phyloP scores from a whole-genome alignment of 2,113 vertebrate species.

The Gnathonemus echidnorhynchus region DNA sequence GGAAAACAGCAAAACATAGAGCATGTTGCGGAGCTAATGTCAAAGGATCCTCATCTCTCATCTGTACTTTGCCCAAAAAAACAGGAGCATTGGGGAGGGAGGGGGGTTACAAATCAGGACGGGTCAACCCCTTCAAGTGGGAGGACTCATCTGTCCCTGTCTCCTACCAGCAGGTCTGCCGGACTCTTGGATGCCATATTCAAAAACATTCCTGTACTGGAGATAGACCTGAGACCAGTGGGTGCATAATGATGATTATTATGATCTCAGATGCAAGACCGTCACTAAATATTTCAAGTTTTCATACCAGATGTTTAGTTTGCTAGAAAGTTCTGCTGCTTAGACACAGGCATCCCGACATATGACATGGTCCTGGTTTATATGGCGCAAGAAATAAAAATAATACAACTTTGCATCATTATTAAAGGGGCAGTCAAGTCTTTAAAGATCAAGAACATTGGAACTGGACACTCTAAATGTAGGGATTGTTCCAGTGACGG shows the following conservation, averaged over 20 bases:
- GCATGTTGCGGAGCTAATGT: constrained; percentile 38
- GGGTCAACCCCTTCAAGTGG: constrained; percentile 43
- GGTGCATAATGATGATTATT: constrained; percentile 19
- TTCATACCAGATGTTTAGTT: constrained; percentile 37
- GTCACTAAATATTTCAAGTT: constrained; percentile 45
- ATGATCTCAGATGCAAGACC: constrained; percentile 39
- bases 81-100: constrained; percentile 33
- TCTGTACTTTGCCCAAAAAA: constrained; percentile 23
- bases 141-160: constrained; percentile 41
- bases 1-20: constrained; percentile 42
- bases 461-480: background rate
- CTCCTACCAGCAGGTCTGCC: constrained; percentile 37
- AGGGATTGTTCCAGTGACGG: background rate
- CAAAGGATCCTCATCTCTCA: constrained; percentile 47
- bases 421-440: constrained; percentile 12
- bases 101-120: constrained; percentile 20
- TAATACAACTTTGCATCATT: constrained; percentile 17
- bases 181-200: constrained; percentile 8
- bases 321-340: constrained; percentile 34
- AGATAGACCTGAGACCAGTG: constrained; percentile 34
- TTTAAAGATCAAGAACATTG: constrained; percentile 23
- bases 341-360: constrained; percentile 22
- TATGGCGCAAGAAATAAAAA: constrained; percentile 32
- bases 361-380: background rate
- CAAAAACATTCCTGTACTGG: background rate